Base-by-base conservation (phyloP, 1,140 invertebrate species). In the Chrysoperla carnea region DNA sequence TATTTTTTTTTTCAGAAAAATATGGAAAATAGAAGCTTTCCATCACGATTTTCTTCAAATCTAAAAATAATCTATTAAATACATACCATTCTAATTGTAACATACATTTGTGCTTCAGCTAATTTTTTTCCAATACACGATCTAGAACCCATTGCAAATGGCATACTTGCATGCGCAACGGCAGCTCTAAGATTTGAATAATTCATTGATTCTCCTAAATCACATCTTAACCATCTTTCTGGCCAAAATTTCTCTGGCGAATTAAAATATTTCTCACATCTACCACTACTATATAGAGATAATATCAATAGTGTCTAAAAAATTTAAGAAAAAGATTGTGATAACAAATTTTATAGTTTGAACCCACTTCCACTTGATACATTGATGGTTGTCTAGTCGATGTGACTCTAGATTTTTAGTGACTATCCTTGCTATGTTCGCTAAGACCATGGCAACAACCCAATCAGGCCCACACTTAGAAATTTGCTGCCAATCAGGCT, bases 101-200 rank as follows among this genome's bases (percentile, higher is more conserved):
- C 60, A 43, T 70, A 66, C 48, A 90, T 67, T 61, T 87, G 81
- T 31, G 70, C 61, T 54, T 84, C 75, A 0, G 85, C 85, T 35
- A 90, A 68, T 52, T 78, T 80, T 50, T 72, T 73, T 0, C 88
- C 88, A 39, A 91, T 73, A 56, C 87, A 91, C 12, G 81, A 81
- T 46, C 87, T 70, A 6, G 72, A 67, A 2, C 87, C 86, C 41
- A 86, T 67, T 6, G 82, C 84, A 61, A 89, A 92, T 1, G 87
- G 86, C 28, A 91, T 50, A 41, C 71, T 76, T n/a, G 81, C 84
- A 52, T 77, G 70, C 2, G 76, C 62, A 46, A 73, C 63, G 42
- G 62, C 58, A 2, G 70, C 66, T 4, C 53, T 62, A 17, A 57
- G 46, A 23, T 64, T 62, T 8, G 47, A 50, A 39, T 54, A 60